Evolutionary conservation across 2,888 invertebrate genomes (phyloP).

Genomic region (Apamea monoglypha): DNA sequence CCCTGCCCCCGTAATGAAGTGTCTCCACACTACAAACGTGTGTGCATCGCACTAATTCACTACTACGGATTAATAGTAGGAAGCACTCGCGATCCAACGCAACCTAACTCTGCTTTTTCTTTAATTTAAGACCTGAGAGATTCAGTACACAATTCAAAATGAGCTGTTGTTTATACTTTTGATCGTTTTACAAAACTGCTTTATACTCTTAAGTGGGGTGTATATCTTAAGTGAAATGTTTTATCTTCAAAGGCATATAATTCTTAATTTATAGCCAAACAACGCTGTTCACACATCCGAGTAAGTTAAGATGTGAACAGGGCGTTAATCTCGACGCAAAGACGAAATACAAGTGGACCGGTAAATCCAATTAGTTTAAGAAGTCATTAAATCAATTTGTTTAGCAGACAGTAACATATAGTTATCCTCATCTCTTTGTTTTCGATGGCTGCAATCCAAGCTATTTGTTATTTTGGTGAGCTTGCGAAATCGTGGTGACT

Average conservation of each 20-base stretch:
- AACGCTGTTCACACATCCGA: slow-evolving; percentile 71
- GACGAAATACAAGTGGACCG: slow-evolving; percentile 83
- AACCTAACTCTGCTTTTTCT: slow-evolving; percentile 41
- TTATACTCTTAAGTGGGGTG: slow-evolving; percentile 68
- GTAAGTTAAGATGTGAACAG: slow-evolving; percentile 74
- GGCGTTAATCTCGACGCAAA: slow-evolving; percentile 79
- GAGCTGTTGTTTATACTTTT: slow-evolving; percentile 58
- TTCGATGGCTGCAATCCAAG: slow-evolving; percentile 87
- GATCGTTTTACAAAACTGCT: slow-evolving; percentile 67
- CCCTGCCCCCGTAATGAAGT: slow-evolving; percentile 89
- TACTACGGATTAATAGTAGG: slow-evolving; percentile 84
- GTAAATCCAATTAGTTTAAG: slow-evolving; percentile 88
- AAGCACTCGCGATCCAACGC: slow-evolving; percentile 62
- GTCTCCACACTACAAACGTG: slow-evolving; percentile 88
- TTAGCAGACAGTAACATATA: slow-evolving; percentile 86
- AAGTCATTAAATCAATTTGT: slow-evolving; percentile 88
- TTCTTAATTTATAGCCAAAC: slow-evolving; percentile 81
- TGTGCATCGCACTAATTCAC: slow-evolving; percentile 88
- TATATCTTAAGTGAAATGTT: slow-evolving; percentile 74
- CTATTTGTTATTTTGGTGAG: slow-evolving; percentile 85
- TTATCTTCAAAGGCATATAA: slow-evolving; percentile 81
- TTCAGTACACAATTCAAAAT: slow-evolving; percentile 31
- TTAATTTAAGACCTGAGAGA: slow-evolving; percentile 40
- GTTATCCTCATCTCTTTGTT: slow-evolving; percentile 83
- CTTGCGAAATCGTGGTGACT: slow-evolving; percentile 73